Evolutionary conservation across 2,888 invertebrate species (phyloP).

Genomic region (Clitarchus hookeri): DNA sequence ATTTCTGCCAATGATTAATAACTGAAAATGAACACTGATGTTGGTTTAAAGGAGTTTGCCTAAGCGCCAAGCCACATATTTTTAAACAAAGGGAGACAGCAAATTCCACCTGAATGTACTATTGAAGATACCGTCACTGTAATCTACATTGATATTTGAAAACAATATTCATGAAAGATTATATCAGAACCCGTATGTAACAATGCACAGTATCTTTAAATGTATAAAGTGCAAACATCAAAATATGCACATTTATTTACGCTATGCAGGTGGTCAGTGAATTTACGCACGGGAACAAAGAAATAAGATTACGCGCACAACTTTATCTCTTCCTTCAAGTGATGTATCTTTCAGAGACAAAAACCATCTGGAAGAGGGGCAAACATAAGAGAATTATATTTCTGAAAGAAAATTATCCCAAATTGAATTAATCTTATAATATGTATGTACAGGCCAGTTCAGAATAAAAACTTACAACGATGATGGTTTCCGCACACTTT

Average conservation of each 20-base stretch:
- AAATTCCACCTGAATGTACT: neutral
- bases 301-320: slow-evolving; percentile 1
- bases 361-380: neutral
- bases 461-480: slow-evolving; percentile 17
- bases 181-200: neutral
- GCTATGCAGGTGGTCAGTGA: neutral
- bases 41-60: slow-evolving; percentile 15
- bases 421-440: neutral
- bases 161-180: neutral
- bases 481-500: too few species aligned
- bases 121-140: neutral
- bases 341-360: slow-evolving; percentile 4
- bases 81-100: neutral
- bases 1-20: neutral
- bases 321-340: slow-evolving; percentile 21
- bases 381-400: neutral
- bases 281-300: slow-evolving; percentile 15
- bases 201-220: neutral
- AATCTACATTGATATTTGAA: too few species aligned
- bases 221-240: neutral
- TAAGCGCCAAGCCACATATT: slow-evolving; percentile 21
- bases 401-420: slow-evolving; percentile 22
- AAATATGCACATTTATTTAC: neutral
- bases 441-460: slow-evolving; percentile 16
- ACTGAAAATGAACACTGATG: neutral